Evolutionary conservation across 2,888 invertebrate genomes (phyloP), one percentile per base, ranked within the genome.

Genomic region (Caenorhabditis auriculariae): DNA sequence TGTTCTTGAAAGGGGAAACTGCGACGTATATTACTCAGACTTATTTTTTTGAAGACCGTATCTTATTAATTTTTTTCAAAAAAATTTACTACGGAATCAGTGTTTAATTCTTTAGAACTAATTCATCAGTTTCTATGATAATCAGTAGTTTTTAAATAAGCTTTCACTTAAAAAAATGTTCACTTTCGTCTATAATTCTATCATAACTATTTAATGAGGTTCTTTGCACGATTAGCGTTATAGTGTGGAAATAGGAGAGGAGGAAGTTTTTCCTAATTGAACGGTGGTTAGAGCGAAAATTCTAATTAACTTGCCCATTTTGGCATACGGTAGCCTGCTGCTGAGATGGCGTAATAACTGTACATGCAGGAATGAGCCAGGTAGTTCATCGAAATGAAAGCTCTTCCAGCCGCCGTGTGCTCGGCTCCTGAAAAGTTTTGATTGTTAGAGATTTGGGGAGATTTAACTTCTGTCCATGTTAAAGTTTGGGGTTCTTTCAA

Each of bases 311-410:
- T 28, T 52, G 78, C 74, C 75, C 72, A 76, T 61, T 66, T 82
- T 2, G 94, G 93, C 23, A 69, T 42, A 24, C 75, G 60, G 61
- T 83, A 69, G 44, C 81, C 80, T 61, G 82, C 69, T 1, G 85
- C 84, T 37, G 82, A 66, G n/a, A 84, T 65, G 28, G 83, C 81
- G 73, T 85, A 85, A 73, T 85, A 85, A 0, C 83, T 76, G 74
- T 85, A 85, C 85, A 85, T 85, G 45, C 84, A 76, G 4, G 84
- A 82, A 70, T 85, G 85, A 2, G 84, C 85, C 4, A 82, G 74
- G 61, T 82, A 85, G 75, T 85, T 85, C 84, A 85, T 84, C 3
- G 82, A 81, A 49, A 81, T 79, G 61, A 78, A 82, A 15, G 74
- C 74, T 28, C 79, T 60, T 17, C 81, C 80, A 17, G 80, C 64